Evolutionary conservation across 2,888 invertebrate genomes (phyloP), one percentile per base, ranked within the genome.

Genomic region (Idaea dimidiata): DNA sequence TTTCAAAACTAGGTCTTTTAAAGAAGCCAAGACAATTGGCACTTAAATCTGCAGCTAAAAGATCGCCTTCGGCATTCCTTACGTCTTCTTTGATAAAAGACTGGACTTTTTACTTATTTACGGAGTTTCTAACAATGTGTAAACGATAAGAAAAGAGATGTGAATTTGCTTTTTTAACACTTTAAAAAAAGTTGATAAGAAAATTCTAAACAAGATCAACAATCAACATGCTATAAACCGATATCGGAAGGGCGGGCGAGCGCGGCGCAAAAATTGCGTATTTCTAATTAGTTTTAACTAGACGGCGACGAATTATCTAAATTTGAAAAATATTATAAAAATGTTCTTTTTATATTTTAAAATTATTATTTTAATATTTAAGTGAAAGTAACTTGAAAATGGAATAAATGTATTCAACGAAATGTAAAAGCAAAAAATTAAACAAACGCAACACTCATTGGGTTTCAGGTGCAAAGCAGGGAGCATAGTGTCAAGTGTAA

Each of bases 401-500:
- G n/a, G 24, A 8, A 10, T 43, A 72, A 73, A 67, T 69, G 67
- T 72, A 72, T 73, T 70, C 66, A 77, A 78, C 81, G 82, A 78
- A 75, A 77, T 72, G 78, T 77, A 71, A 72, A 73, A 74, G 67
- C 78, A 79, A 76, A 79, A 72, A 43, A 43, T 43, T 43, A 10
- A 43, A 43, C 43, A 43, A 43, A 43, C 14, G 43, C 75, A 73
- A 77, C 80, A 72, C 72, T 72, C 72, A 75, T 75, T 71, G 75
- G 74, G 70, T 77, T 7, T 6, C 14, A 43, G 79, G 81, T 76
- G 81, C 81, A 87, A 86, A 87, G 87, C 87, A 86, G 88, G 88
- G 87, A 88, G 85, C 83, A 87, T 87, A 88, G 91, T 90, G 91
- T 89, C 90, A 91, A 93, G 93, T 89, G 90, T 91, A 93, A 92